A percentile compares a stretch with the other conserved stretches of the same genome.
Evolutionary conservation across 2,888 invertebrate species (phyloP).

Genomic region (Stomorhina lunata): DNA sequence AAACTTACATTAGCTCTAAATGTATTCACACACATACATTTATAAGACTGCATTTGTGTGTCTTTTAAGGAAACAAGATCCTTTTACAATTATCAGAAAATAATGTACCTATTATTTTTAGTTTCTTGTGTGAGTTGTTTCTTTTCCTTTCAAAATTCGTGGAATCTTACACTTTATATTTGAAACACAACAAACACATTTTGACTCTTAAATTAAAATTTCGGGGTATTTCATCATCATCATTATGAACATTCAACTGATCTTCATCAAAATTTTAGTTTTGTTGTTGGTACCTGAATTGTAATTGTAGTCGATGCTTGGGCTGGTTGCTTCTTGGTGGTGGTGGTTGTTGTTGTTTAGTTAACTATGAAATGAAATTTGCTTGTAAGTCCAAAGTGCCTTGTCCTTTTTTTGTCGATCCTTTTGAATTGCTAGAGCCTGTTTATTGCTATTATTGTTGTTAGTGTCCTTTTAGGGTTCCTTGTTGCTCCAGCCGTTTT

Average conservation of each 20-base stretch:
- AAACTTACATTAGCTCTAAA: constrained; percentile 6
- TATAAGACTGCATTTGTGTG: not conserved
- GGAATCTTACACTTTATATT: constrained; percentile 58
- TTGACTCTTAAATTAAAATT: constrained; percentile 65
- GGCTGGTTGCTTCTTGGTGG: not conserved
- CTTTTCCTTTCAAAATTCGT: constrained; percentile 59
- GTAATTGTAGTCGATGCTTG: constrained; percentile 8
- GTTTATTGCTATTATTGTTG: constrained; percentile 30
- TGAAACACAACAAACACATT: constrained; percentile 26
- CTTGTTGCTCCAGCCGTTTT: constrained; percentile 14
- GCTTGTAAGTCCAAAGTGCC: constrained; percentile 9
- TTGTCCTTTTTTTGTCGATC: constrained; percentile 8
- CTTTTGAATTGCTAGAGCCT: constrained; percentile 17
- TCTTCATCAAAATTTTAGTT: constrained; percentile 19
- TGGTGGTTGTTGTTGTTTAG: constrained; percentile 21
- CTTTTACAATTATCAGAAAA: constrained; percentile 39
- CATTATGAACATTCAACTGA: constrained; percentile 51
- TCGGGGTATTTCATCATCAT: constrained; percentile 61
- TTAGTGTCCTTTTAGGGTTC: not conserved
- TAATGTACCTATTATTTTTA: constrained; percentile 35
- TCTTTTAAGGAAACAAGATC: constrained; percentile 43
- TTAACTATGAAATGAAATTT: constrained; percentile 14
- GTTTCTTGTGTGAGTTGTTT: constrained; percentile 11
- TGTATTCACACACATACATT: not conserved
- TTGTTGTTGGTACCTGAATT: constrained; percentile 59